Conservation (phyloP, 2,888 invertebrate species). For the Bursaphelenchus okinawaensis region DNA sequence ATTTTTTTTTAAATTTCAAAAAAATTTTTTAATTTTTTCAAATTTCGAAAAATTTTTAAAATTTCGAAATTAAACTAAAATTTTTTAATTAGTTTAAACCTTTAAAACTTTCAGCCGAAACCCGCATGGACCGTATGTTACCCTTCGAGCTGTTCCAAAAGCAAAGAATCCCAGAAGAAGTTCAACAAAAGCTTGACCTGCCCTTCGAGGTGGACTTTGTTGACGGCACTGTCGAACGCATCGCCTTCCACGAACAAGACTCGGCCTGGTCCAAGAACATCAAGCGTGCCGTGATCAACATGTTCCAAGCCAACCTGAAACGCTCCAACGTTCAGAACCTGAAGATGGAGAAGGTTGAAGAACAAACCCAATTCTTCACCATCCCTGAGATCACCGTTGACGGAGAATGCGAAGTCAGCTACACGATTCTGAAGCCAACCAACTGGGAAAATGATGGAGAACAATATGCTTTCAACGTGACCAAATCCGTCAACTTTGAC, state of each 20-base stretch:
- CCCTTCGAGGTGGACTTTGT: constrained; percentile 20
- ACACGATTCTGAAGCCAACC: constrained; percentile 21
- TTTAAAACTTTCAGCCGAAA: constrained; percentile 9
- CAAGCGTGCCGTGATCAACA: constrained; percentile 48
- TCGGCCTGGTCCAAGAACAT: constrained; percentile 46
- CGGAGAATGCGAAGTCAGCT: constrained; percentile 46
- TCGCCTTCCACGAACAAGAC: constrained; percentile 38
- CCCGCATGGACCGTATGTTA: neutral
- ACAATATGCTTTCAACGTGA: constrained; percentile 13
- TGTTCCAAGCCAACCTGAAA: constrained; percentile 15
- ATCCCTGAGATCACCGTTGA: constrained; percentile 42
- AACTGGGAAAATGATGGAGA: neutral
- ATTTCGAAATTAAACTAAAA: neutral
- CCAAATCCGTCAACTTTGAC: constrained; percentile 59
- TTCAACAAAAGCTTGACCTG: constrained; percentile 13
- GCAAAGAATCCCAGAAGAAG: constrained; percentile 14
- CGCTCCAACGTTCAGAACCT: constrained; percentile 5
- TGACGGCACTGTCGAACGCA: constrained; percentile 28
- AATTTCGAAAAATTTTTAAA: neutral
- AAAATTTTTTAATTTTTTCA: neutral
- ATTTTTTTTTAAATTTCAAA: neutral
- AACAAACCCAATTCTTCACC: constrained; percentile 23
- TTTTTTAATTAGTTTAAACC: too few species aligned
- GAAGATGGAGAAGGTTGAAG: constrained; percentile 1
- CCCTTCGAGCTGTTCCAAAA: constrained; percentile 14